Base-by-base conservation (phyloP, 2,888 invertebrate species). In the Uropetala carovei region DNA sequence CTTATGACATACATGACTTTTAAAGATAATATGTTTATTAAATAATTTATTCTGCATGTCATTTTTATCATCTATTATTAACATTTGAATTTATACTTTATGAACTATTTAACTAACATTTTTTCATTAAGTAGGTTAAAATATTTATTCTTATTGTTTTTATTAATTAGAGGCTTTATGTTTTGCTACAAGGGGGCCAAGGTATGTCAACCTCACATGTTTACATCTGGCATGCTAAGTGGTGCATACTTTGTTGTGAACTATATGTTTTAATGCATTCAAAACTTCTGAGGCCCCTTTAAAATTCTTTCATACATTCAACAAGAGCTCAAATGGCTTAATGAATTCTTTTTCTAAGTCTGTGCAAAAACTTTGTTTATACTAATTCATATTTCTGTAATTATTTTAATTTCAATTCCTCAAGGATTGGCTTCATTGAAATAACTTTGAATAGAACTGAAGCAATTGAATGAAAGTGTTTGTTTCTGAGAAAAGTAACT, bases 101-200 rank as follows among this genome's bases (percentile, higher is more conserved):
- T 22, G 60, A 43, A 91, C 68, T 91, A 58, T 60, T 91, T 64
- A 8, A 43, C 14, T 14, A 22, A 60, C 18, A 91, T 59, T 91
- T 60, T 84, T 58, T 92, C 56, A 75, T 82, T 86, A 83, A n/a
- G 89, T 91, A 83, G 89, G 60, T 43, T 86, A 84, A 92, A 93
- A 92, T 92, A 92, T 92, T 92, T 93, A 92, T 93, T 92, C n/a
- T n/a, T n/a, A 91, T 92, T 93, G 93, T 93, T 93, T 93, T 93
- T 92, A 93, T 81, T 93, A 93, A 93, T 93, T 93, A 82, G 85
- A 92, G 92, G 92, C 93, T 93, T 93, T 93, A 86, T 93, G 89
- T 93, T 93, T 94, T 95, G 95, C 95, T 94, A 95, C 95, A 94
- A 96, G 96, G 96, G 96, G 95, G 96, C 96, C 95, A 96, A 96